These are phyloP conservation scores for Platyrinchus mystaceus DNA, from an alignment of 2,797 vertebrate genomes.

Conservation along the genomic window DNA sequence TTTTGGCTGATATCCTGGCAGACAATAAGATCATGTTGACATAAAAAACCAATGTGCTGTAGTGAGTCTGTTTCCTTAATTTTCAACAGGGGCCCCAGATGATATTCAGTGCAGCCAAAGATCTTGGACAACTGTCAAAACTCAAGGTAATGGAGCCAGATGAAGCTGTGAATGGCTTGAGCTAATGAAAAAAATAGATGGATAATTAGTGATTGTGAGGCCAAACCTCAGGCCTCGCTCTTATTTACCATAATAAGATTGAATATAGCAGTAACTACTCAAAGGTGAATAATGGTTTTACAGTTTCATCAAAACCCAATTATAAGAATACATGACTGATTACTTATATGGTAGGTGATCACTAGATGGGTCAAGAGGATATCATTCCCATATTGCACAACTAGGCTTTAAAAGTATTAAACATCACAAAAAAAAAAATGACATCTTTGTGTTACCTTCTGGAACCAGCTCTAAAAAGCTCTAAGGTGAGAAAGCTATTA, in stretches of 20 bases:
- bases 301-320: not conserved
- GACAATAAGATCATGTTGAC: not conserved
- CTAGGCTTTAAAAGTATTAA: not conserved
- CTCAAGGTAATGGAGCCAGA: constrained; percentile 87
- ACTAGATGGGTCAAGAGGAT: not conserved
- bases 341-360: not conserved
- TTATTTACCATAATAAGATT: not conserved
- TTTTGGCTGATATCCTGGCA: not conserved
- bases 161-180: not conserved
- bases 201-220: not conserved
- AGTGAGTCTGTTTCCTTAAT: not conserved
- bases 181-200: not conserved
- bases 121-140: constrained; percentile 96
- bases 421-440: not conserved
- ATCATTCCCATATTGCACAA: not conserved
- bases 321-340: not conserved
- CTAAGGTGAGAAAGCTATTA: not conserved
- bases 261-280: not conserved
- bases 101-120: constrained; percentile 98
- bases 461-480: not conserved
- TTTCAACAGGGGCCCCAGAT: constrained; percentile 90
- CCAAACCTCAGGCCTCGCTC: not conserved
- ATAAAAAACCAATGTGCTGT: not conserved
- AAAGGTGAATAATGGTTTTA: not conserved
- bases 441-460: not conserved